Base-by-base conservation (phyloP, 64 coral and sea anemone species). In the Dendronephthya gigantea region DNA sequence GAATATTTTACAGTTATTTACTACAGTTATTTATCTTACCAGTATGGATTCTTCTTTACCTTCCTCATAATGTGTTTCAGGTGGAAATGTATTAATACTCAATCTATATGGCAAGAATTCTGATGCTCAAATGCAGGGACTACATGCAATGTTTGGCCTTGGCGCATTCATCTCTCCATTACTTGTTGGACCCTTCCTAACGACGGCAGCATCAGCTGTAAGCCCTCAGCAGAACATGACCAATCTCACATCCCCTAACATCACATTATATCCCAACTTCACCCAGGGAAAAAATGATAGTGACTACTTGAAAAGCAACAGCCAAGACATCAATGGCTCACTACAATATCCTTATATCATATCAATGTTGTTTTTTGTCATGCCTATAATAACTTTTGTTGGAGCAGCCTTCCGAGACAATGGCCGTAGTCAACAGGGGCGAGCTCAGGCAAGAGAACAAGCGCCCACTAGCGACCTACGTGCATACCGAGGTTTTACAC, bases 121-220 rank as follows among this genome's bases (percentile, higher is more conserved):
- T 25, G 68, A 84, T 33, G 89, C 95, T 1, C 93, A 93, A 9
- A 90, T 98, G 49, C 95, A 98, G 28, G 6, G 83, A 47, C 85
- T 98, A 9, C 95, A 98, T 84, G 93, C 93, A 50, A 40, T 88
- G 19, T 98, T 93, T 86, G 95, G 92, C 1, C 25, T 89, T 6
- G 95, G 95, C 1, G 89, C 90, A 4, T 93, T 98, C 56, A 32
- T 92, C 0, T 86, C 95, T 13, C 95, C 95, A 5, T 59, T 98
- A 4, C 38, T 93, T 5, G 92, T 65, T 13, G 84, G 87, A 38
- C 92, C 95, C 3, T 98, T 98, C 25, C 92, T 98, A 55, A 45
- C 41, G 11, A 45, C 41, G 4, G 11, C 41, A 4, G 4, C 41
- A 45, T 45, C 41, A n/a, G n/a, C n/a, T n/a, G n/a, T n/a, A n/a